Base-by-base conservation (phyloP, 2,888 invertebrate species). In the Acronicta alni region DNA sequence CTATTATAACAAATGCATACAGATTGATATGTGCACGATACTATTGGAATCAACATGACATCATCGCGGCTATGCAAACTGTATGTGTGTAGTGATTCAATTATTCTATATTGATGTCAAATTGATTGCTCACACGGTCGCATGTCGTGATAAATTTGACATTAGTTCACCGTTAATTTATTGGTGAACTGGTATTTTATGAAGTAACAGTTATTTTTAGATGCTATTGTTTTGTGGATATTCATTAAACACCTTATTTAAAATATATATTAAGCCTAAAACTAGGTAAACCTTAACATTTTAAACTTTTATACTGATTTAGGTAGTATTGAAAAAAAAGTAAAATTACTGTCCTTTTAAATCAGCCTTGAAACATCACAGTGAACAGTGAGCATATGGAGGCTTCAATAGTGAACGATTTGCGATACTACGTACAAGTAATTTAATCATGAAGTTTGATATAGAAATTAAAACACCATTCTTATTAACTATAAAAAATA, bases 31-130 rank as follows among this genome's bases (percentile, higher is more conserved):
- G 81, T 83, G 81, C 82, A 82, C 64, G 59, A 80, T 80, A 83
- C 75, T 69, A 79, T 82, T 79, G 82, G 80, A 87, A 87, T 87
- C 79, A 75, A 8, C 23, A 44, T 77, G 77, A 77, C 71, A 75
- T 75, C 77, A 75, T 38, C 72, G 42, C 7, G 8, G 37, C 39
- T 41, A 52, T 66, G 68, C 61, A 66, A 69, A 87, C 84, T 84
- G 86, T 75, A 45, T 20, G 38, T 67, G 39, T 43, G 58, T 54
- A 44, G 67, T 87, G 69, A 92, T 90, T 90, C 90, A 89, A 91
- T 92, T 90, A 91, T 86, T 78, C 83, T 86, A 86, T 85, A 86
- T 88, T 90, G 88, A 87, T 88, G 89, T 83, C 84, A 83, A 89
- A 90, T 89, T 89, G 87, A 87, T 83, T 76, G 62, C 59, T 64